Base-by-base conservation (phyloP, 2,888 invertebrate species). In the Metellina segmentata region DNA sequence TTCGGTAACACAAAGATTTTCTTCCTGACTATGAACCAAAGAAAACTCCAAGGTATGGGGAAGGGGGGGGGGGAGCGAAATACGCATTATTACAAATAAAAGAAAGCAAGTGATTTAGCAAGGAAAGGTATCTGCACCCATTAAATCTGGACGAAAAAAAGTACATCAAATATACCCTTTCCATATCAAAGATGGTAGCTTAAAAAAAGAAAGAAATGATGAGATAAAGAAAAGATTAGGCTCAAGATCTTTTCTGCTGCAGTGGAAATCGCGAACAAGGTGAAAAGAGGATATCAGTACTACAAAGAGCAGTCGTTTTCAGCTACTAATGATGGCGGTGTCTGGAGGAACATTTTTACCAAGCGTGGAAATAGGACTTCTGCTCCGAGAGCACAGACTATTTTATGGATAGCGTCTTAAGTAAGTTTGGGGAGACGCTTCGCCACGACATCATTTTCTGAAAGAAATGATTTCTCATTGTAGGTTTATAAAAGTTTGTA, bases 321-420 rank as follows among this genome's bases (percentile, higher is more conserved):
- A 75, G 85, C 4, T 74, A 85, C 85, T 85, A 85, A 85, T 85
- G 85, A 85, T 53, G 20, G 34, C 61, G 9, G 75, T 61, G 75
- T 53, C 53, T 75, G 52, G 13, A 9, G 16, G 19, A 74, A 16
- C 16, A 72, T 61, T 75, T 85, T 61, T 75, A 61, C 11, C 61
- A 75, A 82, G 48, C 75, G 19, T 48, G 61, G 61, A 85, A 53
- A 85, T 85, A 61, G 75, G 20, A 48, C 19, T 72, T 72, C 34
- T 19, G 34, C 53, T 61, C 34, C 8, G 52, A 34, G 79, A 79
- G 61, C 19, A 61, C 16, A 69, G 53, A 11, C 7, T 81, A n/a
- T 78, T 78, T 48, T 49, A 34, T 52, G 9, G 78, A 78, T 51
- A 52, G 78, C 16, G 51, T 52, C 52, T 16, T 52, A 52, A 78